Evolutionary conservation across 2,888 invertebrate genomes (phyloP).

Genomic region (Drosophila kokeensis): DNA sequence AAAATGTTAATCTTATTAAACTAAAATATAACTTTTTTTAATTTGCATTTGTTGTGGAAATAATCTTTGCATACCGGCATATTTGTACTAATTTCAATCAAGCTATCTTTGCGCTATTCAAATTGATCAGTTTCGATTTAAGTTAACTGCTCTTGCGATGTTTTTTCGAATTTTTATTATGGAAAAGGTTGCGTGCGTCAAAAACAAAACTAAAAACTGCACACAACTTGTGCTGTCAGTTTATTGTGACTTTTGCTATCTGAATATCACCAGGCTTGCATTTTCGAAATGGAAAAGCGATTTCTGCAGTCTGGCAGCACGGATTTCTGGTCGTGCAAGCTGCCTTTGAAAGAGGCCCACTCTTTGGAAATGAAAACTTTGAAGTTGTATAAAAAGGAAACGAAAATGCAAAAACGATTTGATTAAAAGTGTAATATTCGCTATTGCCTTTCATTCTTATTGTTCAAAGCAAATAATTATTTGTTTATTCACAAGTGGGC

Average conservation of each 20-base stretch:
- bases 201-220: conserved; percentile 4
- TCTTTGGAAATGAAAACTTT: neutral
- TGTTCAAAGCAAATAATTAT: neutral
- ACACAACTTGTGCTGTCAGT: conserved; percentile 17
- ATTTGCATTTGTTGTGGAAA: neutral
- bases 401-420: neutral
- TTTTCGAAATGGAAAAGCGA: neutral
- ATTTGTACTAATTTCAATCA: neutral
- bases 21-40: neutral
- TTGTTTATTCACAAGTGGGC: conserved; percentile 1
- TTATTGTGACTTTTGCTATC: conserved; percentile 2
- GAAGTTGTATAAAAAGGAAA: neutral
- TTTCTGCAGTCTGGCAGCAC: conserved; percentile 16
- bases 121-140: neutral
- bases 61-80: conserved; percentile 35
- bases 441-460: neutral
- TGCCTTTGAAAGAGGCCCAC: neutral
- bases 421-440: neutral
- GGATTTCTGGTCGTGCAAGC: too few species aligned
- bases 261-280: neutral
- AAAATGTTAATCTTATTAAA: neutral
- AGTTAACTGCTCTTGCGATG: neutral
- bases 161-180: neutral
- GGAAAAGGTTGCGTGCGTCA: neutral
- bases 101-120: neutral